These are phyloP conservation scores for Machaerirhynchus nigripectus DNA, from an alignment of 2,113 vertebrate genomes.

Conservation along the genomic window DNA sequence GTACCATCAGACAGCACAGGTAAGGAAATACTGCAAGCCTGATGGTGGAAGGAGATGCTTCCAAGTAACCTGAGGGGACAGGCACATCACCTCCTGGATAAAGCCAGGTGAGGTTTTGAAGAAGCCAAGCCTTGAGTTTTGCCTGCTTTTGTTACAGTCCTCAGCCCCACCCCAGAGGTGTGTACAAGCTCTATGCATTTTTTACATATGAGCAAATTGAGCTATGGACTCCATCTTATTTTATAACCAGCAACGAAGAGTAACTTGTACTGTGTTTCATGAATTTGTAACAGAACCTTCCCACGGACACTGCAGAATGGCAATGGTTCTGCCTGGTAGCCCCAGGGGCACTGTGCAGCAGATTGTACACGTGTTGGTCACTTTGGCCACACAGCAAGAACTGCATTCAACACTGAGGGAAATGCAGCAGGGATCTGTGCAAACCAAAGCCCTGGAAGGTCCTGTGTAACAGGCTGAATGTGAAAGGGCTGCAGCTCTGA, in stretches of 20 bases:
- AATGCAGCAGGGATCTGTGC: not conserved
- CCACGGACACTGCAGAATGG: not conserved
- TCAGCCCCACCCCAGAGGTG: not conserved
- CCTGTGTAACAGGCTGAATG: not conserved
- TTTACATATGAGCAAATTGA: not conserved
- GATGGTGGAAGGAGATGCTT: not conserved
- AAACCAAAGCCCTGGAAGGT: not conserved
- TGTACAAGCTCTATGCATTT: not conserved
- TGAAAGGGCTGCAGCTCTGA: not conserved
- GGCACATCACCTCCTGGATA: not conserved
- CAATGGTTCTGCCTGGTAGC: not conserved
- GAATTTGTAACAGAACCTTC: not conserved
- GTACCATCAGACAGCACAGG: not conserved
- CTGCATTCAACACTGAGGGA: not conserved
- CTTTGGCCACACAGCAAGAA: not conserved
- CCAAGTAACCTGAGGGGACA: not conserved
- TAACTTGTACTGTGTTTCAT: not conserved
- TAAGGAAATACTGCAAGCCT: not conserved
- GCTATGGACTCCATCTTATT: not conserved
- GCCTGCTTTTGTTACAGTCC: not conserved
- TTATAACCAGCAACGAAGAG: not conserved
- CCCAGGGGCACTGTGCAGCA: not conserved
- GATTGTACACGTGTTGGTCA: accelerated
- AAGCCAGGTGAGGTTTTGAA: not conserved
- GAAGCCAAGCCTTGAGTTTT: not conserved